Base-by-base conservation (phyloP, 1,140 invertebrate species). In the Reticulitermes speratus region DNA sequence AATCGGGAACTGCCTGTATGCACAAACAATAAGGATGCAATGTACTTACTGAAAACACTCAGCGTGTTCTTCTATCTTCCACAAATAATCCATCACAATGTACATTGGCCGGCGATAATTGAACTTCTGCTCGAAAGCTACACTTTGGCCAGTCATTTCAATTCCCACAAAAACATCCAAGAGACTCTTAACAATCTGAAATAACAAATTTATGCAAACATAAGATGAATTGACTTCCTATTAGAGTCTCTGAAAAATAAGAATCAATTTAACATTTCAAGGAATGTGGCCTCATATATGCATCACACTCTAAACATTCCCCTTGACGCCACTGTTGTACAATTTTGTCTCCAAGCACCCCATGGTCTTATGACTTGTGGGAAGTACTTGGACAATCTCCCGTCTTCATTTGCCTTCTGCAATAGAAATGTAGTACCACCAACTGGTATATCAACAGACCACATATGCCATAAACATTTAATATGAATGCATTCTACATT, bases 51-150 rank as follows among this genome's bases (percentile, higher is more conserved):
- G 95, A 88, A 98, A 96, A 89, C 93, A 94, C 83, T 95, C 89
- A 87, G 94, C 91, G 89, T 98, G 96, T 88, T 96, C 94, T 30
- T 94, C 91, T 86, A 96, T 94, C 69, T 94, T 94, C 97, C 98
- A 99, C 23, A 99, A 92, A 91, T 97, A 98, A 89, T 98, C 95
- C 94, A 99, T 96, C 3, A 98, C 95, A 83, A 95, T 93, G 90
- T 99, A 99, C 97, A 99, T 99, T 14, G 98, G 98, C 86, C 97
- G 92, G 69, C 98, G 93, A 90, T 99, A 99, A 90, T 98, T 98
- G 90, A 99, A 99, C 91, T 99, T 99, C 91, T 99, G 97, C 90
- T 99, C 98, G 92, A 99, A 99, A 89, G 97, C 95, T 14, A 99
- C 98, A 90, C 95, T 97, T 90, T 99, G 96, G 0, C 98, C 98